These are phyloP conservation scores for Cheilosia soror DNA, from an alignment of 2,888 invertebrate genomes.

Conservation along the genomic window DNA sequence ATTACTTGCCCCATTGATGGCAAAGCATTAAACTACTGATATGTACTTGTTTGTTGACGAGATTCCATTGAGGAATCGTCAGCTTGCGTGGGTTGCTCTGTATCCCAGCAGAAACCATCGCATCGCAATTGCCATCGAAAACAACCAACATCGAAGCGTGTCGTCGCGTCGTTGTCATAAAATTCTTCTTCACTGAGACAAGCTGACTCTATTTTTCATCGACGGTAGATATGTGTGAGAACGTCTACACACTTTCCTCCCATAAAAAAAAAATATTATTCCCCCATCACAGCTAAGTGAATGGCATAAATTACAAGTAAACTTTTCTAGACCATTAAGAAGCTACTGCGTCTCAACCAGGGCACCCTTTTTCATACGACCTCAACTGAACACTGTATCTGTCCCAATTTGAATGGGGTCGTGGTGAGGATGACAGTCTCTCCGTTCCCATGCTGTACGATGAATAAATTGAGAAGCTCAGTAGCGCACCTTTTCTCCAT, in stretches of 20 bases:
- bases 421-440: not conserved
- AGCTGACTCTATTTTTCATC: not conserved
- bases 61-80: no score
- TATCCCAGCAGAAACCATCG: no score
- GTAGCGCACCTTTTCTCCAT: slow-evolving; percentile 16
- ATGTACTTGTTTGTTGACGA: no score
- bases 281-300: not conserved
- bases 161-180: not conserved
- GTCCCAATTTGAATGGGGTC: slow-evolving; percentile 7
- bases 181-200: slow-evolving; percentile 22
- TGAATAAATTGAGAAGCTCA: not conserved
- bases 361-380: slow-evolving; percentile 9
- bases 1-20: no score
- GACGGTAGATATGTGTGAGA: not conserved
- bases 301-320: slow-evolving; percentile 25
- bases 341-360: slow-evolving; percentile 21
- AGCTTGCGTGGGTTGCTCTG: no score
- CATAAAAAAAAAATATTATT: not conserved
- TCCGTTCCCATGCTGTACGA: not conserved
- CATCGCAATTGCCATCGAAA: not conserved
- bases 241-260: not conserved
- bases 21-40: no score
- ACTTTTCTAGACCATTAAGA: not conserved
- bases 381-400: not conserved
- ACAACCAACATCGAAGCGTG: not conserved